Evolutionary conservation across 2,797 vertebrate species (phyloP).

Genomic region (Sphaeramia orbicularis): DNA sequence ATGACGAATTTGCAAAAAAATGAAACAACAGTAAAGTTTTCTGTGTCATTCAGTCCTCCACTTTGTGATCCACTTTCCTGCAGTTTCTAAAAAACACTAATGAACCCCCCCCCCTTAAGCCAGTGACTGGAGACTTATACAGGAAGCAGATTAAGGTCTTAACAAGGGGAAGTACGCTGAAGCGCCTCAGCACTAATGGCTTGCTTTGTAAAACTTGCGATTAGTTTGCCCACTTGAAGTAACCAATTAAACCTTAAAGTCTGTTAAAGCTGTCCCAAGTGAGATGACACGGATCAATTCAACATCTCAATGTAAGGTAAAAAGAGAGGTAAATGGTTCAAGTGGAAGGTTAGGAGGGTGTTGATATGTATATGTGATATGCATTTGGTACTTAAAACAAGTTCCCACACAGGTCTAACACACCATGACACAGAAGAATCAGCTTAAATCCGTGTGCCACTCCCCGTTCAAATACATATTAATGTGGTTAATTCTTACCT

Average conservation of each 20-base stretch:
- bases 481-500: constrained; percentile 78
- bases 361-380: background rate
- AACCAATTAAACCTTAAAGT: constrained; percentile 56
- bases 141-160: constrained; percentile 82
- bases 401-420: background rate
- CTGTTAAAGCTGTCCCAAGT: constrained; percentile 23
- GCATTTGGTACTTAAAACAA: background rate
- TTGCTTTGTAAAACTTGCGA: constrained; percentile 67
- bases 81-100: constrained; percentile 69
- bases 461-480: too few species aligned
- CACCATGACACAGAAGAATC: background rate
- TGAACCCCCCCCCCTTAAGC: constrained; percentile 71
- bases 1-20: constrained; percentile 12
- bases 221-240: constrained; percentile 63
- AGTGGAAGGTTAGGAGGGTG: background rate
- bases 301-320: background rate
- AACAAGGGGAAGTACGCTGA: constrained; percentile 71
- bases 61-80: constrained; percentile 47
- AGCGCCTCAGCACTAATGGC: constrained; percentile 61
- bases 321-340: background rate
- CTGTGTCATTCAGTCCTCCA: constrained; percentile 28
- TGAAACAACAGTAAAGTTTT: constrained; percentile 8
- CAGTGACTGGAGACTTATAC: constrained; percentile 55
- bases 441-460: background rate
- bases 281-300: background rate